Base-by-base conservation (phyloP, 2,888 invertebrate species). In the Brachyptera risi region DNA sequence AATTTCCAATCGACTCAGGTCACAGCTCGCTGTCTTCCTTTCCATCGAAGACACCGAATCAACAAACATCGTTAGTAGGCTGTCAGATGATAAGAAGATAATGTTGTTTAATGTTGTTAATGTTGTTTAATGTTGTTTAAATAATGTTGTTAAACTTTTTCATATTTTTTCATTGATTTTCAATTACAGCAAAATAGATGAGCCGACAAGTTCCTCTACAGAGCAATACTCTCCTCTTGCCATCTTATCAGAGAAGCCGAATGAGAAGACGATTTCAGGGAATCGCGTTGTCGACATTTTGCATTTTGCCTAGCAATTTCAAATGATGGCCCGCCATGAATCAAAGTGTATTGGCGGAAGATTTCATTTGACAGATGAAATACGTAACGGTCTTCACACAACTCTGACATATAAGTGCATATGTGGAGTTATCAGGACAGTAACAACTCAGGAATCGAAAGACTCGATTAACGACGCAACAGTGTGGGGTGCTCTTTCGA, bases 401-500 rank as follows among this genome's bases (percentile, higher is more conserved):
- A 31, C 31, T 11, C 31, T 31, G 7, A 31, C 31, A 31, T 31
- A 31, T 31, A 11, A 31, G 11, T 31, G 31, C 11, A 31, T n/a
- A n/a, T n/a, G n/a, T n/a, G n/a, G n/a, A n/a, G n/a, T n/a, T n/a
- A n/a, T n/a, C n/a, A 3, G n/a, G 19, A 15, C 42, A 17, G 42
- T 42, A 9, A 42, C 15, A 2, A 47, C 23, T 2, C 23, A 47
- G 7, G 2, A 3, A 23, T 1, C 19, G 2, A 2, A 9, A 3
- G 2, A 47, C 1, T 21, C 3, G 13, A 7, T 47, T 3, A 51
- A 47, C 23, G 21, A 65, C 21, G 27, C 21, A n/a, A 19, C 31
- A 19, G 62, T 60, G 3, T 60, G 62, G 59, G 62, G 62, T 9
- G 27, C 59, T 13, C 23, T 60, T 15, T n/a, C 59, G 1, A 42